A percentile compares a stretch with the other conserved stretches of the same genome.
phyloP scores from a whole-genome alignment of 53 echinoderm and acorn worm species.

The Temnopleurus reevesii region DNA sequence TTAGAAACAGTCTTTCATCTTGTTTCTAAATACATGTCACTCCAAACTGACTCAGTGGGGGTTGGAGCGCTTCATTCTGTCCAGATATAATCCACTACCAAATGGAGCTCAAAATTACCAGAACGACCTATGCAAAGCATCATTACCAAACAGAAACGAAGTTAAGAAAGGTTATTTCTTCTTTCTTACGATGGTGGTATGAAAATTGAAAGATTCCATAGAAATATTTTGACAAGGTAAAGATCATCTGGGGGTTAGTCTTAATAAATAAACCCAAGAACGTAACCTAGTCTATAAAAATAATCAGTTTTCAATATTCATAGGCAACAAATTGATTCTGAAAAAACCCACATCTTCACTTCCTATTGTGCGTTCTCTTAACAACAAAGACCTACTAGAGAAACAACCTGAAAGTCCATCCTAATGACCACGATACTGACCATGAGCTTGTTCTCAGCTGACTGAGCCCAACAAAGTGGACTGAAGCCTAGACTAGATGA shows the following conservation, averaged over 20 bases:
- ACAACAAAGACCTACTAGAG: background rate
- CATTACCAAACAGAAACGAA: conserved; percentile 6
- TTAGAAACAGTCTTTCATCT: conserved; percentile 35
- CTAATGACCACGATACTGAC: background rate
- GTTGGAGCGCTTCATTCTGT: background rate
- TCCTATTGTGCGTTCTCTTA: background rate
- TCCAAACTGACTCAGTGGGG: conserved; percentile 22
- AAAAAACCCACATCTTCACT: background rate
- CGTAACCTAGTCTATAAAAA: background rate
- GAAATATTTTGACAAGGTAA: conserved; percentile 16
- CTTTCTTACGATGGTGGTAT: background rate
- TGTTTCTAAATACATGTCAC: conserved; percentile 33
- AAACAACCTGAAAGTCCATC: background rate
- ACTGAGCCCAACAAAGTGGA: background rate
- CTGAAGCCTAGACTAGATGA: background rate
- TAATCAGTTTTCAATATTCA: background rate
- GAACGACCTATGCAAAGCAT: conserved; percentile 3
- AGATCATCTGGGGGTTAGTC: background rate
- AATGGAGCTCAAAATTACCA: conserved; percentile 31
- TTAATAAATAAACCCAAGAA: background rate
- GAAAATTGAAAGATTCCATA: conserved; percentile 28
- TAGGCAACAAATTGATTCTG: background rate
- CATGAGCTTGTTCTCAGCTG: background rate
- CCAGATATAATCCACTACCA: conserved; percentile 38
- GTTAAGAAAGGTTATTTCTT: background rate